phyloP scores from a whole-genome alignment of 2,888 invertebrate genomes.

The Pheosia tremula region DNA sequence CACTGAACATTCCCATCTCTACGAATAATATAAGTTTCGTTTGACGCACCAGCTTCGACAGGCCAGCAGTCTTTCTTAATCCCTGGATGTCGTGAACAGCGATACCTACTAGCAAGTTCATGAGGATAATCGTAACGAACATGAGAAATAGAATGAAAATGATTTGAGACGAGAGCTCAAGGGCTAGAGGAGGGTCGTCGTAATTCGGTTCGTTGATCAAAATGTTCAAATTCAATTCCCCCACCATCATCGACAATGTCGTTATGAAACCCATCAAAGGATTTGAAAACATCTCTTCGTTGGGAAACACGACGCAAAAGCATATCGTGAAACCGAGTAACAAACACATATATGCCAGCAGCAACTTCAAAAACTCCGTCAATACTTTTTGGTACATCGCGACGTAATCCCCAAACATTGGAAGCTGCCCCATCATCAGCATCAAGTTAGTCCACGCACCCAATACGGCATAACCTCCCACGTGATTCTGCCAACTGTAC shows the following conservation, averaged over 20 bases:
- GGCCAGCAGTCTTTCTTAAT: slow-evolving; percentile 92
- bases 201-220: slow-evolving; percentile 88
- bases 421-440: slow-evolving; percentile 95
- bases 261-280: slow-evolving; percentile 93
- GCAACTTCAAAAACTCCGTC: slow-evolving; percentile 92
- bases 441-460: slow-evolving; percentile 95
- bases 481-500: slow-evolving; percentile 94
- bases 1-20: slow-evolving; percentile 92
- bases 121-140: slow-evolving; percentile 93
- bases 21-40: slow-evolving; percentile 93
- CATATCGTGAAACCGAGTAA: slow-evolving; percentile 94
- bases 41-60: slow-evolving; percentile 92
- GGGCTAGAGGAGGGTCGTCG: slow-evolving; percentile 88
- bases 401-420: slow-evolving; percentile 94
- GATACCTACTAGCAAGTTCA: slow-evolving; percentile 94
- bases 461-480: slow-evolving; percentile 93
- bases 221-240: slow-evolving; percentile 91
- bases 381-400: slow-evolving; percentile 95
- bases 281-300: slow-evolving; percentile 92
- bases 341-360: slow-evolving; percentile 92
- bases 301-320: slow-evolving; percentile 94
- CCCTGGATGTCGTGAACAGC: slow-evolving; percentile 95
- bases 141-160: slow-evolving; percentile 92
- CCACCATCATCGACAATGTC: slow-evolving; percentile 95
- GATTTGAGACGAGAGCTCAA: slow-evolving; percentile 91